Percentiles rank a stretch among this genome's conserved stretches.
Evolutionary conservation across 2,888 invertebrate genomes (phyloP).

Genomic region (Pristionchus exspectatus): DNA sequence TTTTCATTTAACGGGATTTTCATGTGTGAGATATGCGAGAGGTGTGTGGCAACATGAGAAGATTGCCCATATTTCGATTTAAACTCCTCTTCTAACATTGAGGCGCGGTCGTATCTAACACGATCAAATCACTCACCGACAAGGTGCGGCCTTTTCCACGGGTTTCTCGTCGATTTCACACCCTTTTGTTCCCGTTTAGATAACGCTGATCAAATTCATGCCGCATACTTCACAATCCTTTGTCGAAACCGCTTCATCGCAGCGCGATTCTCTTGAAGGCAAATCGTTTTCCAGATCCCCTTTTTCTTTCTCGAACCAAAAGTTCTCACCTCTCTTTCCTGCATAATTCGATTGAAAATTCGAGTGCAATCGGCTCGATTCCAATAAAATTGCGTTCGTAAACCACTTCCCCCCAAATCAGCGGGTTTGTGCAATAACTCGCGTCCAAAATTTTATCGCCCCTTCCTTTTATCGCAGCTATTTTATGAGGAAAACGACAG

Average conservation of each 20-base stretch:
- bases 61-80: too few relatives aligned
- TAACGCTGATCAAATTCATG: not conserved
- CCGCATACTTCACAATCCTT: not conserved
- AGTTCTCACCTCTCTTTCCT: too few relatives aligned
- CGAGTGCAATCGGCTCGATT: too few relatives aligned
- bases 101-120: too few relatives aligned
- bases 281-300: too few relatives aligned
- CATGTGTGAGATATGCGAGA: too few relatives aligned
- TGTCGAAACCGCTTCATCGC: not conserved
- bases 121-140: not conserved
- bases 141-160: not conserved
- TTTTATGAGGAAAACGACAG: not conserved
- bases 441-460: not conserved
- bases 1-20: too few relatives aligned
- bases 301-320: too few relatives aligned
- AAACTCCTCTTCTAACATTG: too few relatives aligned
- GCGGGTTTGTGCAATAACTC: not conserved
- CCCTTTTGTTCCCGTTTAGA: not conserved
- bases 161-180: not conserved
- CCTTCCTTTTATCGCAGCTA: not conserved
- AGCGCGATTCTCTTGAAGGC: not conserved
- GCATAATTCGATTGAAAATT: too few relatives aligned
- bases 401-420: not conserved
- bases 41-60: too few relatives aligned
- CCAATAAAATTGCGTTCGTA: not conserved